phyloP scores from a whole-genome alignment of 1,140 invertebrate genomes.

The Glomeris maerens region DNA sequence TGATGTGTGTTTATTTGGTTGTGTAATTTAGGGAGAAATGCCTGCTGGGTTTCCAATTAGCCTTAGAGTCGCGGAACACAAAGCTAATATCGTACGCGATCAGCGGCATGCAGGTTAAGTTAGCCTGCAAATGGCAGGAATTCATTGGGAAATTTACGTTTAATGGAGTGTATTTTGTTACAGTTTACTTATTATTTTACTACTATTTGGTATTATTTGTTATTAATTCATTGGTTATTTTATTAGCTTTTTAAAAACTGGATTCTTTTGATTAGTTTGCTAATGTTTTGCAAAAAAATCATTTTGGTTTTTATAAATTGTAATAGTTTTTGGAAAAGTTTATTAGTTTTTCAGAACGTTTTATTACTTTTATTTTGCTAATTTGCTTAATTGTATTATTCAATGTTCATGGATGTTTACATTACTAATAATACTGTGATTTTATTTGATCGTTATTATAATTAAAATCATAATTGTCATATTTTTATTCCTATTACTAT shows the following conservation, averaged over 20 bases:
- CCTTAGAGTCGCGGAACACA: slow-evolving; percentile 70
- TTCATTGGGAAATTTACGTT: too few species aligned
- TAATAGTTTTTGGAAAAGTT: too few species aligned
- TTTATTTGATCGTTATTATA: not conserved
- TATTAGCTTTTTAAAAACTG: not conserved
- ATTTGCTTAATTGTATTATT: too few species aligned
- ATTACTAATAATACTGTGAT: too few species aligned
- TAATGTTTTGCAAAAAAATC: too few species aligned
- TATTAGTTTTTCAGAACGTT: too few species aligned
- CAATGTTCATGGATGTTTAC: too few species aligned
- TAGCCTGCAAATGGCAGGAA: too few species aligned
- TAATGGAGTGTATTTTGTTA: slow-evolving; percentile 10
- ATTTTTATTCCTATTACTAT: not conserved
- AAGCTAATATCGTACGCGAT: slow-evolving; percentile 66
- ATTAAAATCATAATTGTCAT: not conserved
- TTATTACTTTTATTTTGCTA: too few species aligned
- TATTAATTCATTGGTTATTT: not conserved
- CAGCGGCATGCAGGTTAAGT: slow-evolving; percentile 65
- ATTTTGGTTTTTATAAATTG: too few species aligned
- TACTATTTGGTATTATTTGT: not conserved
- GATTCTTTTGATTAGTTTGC: not conserved
- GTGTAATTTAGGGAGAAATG: slow-evolving; percentile 51
- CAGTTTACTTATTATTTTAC: not conserved
- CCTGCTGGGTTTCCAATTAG: slow-evolving; percentile 62
- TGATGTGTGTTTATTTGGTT: too few species aligned